Evolutionary conservation across 2,888 invertebrate species (phyloP).

Genomic region (Zaprionus obscuricornis): DNA sequence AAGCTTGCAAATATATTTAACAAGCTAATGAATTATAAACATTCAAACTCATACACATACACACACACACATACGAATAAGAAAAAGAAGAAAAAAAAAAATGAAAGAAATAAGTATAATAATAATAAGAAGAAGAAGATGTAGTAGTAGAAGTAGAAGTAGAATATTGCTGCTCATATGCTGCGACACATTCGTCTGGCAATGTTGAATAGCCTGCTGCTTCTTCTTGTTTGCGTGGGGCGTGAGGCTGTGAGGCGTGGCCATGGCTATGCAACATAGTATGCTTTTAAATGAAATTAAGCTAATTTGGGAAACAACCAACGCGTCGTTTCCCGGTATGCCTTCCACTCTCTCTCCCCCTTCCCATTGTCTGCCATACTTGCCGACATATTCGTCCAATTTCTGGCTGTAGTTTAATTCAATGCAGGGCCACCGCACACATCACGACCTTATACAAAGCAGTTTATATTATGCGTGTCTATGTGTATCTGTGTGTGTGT

Average conservation of each 20-base stretch:
- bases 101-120: constrained; percentile 10
- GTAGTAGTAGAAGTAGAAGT: too few species aligned
- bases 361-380: constrained; percentile 15
- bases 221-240: not conserved
- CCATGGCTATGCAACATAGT: constrained; percentile 31
- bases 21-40: constrained; percentile 69
- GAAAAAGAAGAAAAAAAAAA: constrained; percentile 11
- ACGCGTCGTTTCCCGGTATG: too few species aligned
- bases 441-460: constrained; percentile 38
- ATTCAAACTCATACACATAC: constrained; percentile 24
- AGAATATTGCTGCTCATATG: too few species aligned
- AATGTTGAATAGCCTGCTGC: too few species aligned
- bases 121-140: too few species aligned
- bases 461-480: too few species aligned
- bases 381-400: constrained; percentile 34
- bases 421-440: constrained; percentile 49
- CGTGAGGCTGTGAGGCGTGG: not conserved
- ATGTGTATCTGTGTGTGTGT: constrained; percentile 1
- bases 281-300: constrained; percentile 76
- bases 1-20: constrained; percentile 67
- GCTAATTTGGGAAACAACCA: constrained; percentile 70
- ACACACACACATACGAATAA: not conserved
- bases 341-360: too few species aligned
- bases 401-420: constrained; percentile 53
- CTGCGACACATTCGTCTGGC: too few species aligned